Evolutionary conservation across 2,888 invertebrate species (phyloP), one percentile per base, ranked within the genome.

Genomic region (Tinea trinotella): DNA sequence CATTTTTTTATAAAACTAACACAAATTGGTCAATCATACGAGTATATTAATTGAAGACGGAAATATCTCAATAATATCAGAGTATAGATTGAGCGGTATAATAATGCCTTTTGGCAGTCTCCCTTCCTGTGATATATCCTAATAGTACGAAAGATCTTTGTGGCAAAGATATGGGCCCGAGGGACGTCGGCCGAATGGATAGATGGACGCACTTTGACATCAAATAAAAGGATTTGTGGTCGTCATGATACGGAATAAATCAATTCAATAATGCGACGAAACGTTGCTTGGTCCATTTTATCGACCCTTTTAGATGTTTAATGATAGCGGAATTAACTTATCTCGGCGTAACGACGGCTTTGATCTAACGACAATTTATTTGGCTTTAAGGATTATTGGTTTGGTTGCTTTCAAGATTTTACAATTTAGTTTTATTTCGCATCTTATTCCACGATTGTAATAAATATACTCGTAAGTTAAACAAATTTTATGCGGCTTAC

Each of bases 131-230:
- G 20, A 48, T 20, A 48, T 18, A 19, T 48, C 50, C 50, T 50
- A 50, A 22, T 50, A 50, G 18, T 13, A 18, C 22, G 20, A 24
- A 50, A 15, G 50, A 24, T 50, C 50, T 50, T 50, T 24, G 50
- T 12, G 50, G 9, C n/a, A 22, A 24, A 50, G 50, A 50, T 46
- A 46, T 24, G 50, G 22, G 12, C 50, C 50, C 50, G 20, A 18
- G 50, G 50, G 50, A 50, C 22, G n/a, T 19, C 48, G 18, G 10
- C 48, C 18, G 9, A 18, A 50, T 15, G 24, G 17, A 50, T 50
- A 50, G 50, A 50, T 50, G 50, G 50, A 50, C 24, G 50, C 24
- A 22, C 50, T 50, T 50, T 50, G 50, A 50, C 50, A 50, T 50
- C 50, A 50, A 50, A 50, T 50, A 50, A 50, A 50, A 50, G 50